Evolutionary conservation across 2,113 vertebrate genomes (phyloP), one percentile per base, ranked within the genome.

Genomic region (Oreochromis aureus): DNA sequence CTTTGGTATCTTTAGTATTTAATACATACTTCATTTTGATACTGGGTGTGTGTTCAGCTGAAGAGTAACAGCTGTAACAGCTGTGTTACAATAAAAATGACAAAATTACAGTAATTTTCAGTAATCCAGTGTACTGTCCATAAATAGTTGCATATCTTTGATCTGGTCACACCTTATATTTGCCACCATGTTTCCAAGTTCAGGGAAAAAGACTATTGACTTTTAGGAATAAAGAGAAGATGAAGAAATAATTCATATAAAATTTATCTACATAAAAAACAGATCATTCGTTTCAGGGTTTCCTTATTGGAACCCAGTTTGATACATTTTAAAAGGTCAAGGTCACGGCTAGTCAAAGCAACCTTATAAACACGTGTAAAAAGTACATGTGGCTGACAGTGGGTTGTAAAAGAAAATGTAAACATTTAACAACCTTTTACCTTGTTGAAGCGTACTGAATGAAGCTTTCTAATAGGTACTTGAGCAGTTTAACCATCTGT

Each of bases 391-490:
- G 6, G n/a, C 85, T 86, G 91, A 94, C 93, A 94, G 86, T 22
- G 3, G 80, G 87, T 51, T 86, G 87, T 94, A 93, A 94, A 95
- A 94, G 94, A 91, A 87, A 53, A 46, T 81, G 63, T 94, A 88
- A 94, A 94, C 87, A 83, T 87, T 89, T 80, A 82, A 86, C 81
- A 87, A 92, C 90, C 93, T 92, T 93, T 93, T 93, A 88, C 93
- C 87, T 85, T 87, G 86, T 89, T 88, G 56, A 88, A 93, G 86
- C 81, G 46, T 41, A 88, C 88, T 95, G 95, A 96, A 88, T 85
- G 93, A 95, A 93, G 90, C 69, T 76, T 87, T 59, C 66, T 95
- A 94, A 96, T 79, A 82, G 91, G 92, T 94, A 93, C 95, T 96
- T 95, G 80, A 96, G 91, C 92, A 84, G 81, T 94, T 95, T 90